phyloP scores from a whole-genome alignment of 2,888 invertebrate genomes.

The Strigamia transsilvanica region DNA sequence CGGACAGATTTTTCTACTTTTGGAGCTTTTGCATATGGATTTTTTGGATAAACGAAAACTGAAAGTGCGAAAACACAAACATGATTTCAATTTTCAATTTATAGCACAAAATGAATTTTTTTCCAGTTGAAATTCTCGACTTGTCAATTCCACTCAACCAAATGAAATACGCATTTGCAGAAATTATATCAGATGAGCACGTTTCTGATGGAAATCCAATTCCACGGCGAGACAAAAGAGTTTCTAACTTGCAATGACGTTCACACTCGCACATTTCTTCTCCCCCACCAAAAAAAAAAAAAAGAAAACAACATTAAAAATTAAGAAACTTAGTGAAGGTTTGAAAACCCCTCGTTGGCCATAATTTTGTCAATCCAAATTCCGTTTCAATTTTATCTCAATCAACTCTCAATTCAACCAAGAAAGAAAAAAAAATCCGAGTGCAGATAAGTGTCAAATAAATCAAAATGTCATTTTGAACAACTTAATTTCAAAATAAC shows the following conservation, averaged over 20 bases:
- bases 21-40: no score
- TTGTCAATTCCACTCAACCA: constrained; percentile 22
- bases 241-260: constrained; percentile 5
- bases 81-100: constrained; percentile 33
- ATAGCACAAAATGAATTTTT: neutral
- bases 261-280: neutral
- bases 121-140: constrained; percentile 23
- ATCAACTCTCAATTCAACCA: constrained; percentile 13
- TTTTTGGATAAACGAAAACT: neutral
- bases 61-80: neutral
- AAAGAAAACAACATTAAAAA: neutral
- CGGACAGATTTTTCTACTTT: no score
- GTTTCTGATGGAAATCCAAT: constrained; percentile 36
- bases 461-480: constrained; percentile 29
- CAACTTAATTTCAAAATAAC: constrained; percentile 34
- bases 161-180: constrained; percentile 29
- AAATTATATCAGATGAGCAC: constrained; percentile 35
- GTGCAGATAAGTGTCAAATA: constrained; percentile 16
- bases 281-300: neutral
- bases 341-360: neutral
- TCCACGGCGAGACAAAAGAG: constrained; percentile 17
- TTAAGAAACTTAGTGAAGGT: neutral
- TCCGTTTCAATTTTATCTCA: constrained; percentile 11
- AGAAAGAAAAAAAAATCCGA: neutral
- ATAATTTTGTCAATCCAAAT: constrained; percentile 16